Evolutionary conservation across 1,140 invertebrate species (phyloP), one percentile per base, ranked within the genome.

Genomic region (Sweltsa coloradensis): DNA sequence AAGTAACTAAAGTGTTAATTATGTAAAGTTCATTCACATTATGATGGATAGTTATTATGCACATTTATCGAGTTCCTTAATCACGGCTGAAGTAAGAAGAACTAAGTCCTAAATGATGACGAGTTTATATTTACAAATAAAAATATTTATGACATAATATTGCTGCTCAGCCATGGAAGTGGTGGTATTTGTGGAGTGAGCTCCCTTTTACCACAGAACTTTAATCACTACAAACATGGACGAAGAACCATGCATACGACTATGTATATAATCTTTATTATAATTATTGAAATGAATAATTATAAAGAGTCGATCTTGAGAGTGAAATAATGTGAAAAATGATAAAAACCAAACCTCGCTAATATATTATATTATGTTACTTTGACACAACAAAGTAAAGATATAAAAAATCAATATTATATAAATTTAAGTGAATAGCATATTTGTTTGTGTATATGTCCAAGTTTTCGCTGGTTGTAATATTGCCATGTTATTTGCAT

Each of bases 401-500:
- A 25, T 25, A 26, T 22, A 37, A 22, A n/a, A 37, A 37, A 41
- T 21, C 14, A 41, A 23, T 21, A 40, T 47, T 40, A 41, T 22
- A 41, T 40, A 26, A n/a, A 21, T 26, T 24, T 24, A 46, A 42
- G 47, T 49, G 40, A 45, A 36, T 50, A 50, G 48, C 41, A 19
- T 47, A 27, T 50, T 47, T 45, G 37, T 50, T 50, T 50, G 48
- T 50, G 48, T 45, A 34, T 45, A 45, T 50, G 48, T 45, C 48
- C 24, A 26, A 18, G 27, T 50, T 27, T 50, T 50, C 41, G 29
- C 41, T 45, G 19, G 26, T 36, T 50, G 48, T 50, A 50, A 49
- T 18, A 47, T 41, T 24, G 41, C 29, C 48, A 50, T 50, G 41
- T 50, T 47, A 47, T 26, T 26, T 23, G 26, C 27, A 22, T 19